A percentile compares a stretch with the other conserved stretches of the same genome.
Conservation (phyloP, 1,140 invertebrate genomes). For the Heliconius congener region DNA sequence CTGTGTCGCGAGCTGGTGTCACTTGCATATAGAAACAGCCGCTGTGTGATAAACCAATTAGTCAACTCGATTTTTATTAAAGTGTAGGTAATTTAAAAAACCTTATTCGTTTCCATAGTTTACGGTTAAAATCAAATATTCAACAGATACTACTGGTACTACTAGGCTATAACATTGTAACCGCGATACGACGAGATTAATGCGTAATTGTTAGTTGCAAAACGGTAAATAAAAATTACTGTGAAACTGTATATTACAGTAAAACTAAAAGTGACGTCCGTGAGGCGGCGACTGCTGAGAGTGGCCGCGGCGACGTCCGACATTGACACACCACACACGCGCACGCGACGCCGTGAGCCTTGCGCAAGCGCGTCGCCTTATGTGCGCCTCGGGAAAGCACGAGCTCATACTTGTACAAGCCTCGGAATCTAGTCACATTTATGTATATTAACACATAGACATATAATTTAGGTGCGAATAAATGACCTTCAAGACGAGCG, state of each 20-base stretch:
- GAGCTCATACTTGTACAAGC: not conserved
- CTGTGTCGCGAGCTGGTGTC: not conserved
- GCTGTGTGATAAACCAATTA: not conserved
- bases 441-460: not conserved
- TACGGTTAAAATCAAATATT: not conserved
- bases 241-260: constrained; percentile 1
- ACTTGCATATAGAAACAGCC: not conserved
- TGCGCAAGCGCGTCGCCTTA: constrained; percentile 5
- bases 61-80: not conserved
- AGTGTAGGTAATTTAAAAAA: not conserved
- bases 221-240: not conserved
- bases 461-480: not conserved
- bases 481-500: constrained; percentile 18
- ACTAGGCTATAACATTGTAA: not conserved
- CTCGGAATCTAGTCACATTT: not conserved
- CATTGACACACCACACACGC: constrained; percentile 22
- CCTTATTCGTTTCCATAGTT: not conserved
- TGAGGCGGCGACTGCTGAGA: not conserved
- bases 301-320: not conserved
- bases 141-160: too few species aligned
- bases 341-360: not conserved
- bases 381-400: not conserved
- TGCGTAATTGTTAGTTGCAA: not conserved
- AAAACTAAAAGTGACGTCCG: constrained; percentile 18
- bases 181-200: not conserved